Evolutionary conservation across 2,797 vertebrate species (phyloP).

Genomic region (Enteromius argenteus): DNA sequence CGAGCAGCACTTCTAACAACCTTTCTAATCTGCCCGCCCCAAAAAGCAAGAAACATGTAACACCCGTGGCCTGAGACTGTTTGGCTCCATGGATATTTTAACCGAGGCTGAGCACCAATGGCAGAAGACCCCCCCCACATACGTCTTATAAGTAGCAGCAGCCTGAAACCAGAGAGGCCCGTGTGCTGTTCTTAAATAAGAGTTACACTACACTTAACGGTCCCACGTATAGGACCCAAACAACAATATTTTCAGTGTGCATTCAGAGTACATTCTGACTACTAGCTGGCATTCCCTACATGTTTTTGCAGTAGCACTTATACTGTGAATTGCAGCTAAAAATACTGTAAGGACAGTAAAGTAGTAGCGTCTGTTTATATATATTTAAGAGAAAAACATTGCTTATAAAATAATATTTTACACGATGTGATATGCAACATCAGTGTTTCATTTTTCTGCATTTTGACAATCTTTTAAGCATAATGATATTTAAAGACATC

Average conservation of each 20-base stretch:
- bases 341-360: background rate
- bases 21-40: conserved; percentile 54
- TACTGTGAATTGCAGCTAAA: background rate
- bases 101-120: conserved; percentile 63
- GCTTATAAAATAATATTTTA: background rate
- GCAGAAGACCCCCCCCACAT: conserved; percentile 57
- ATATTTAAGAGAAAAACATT: background rate
- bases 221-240: conserved; percentile 31
- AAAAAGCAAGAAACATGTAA: conserved; percentile 65
- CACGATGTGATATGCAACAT: background rate
- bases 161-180: conserved; percentile 75
- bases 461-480: background rate
- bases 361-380: background rate
- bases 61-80: conserved; percentile 64
- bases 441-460: background rate
- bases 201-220: conserved; percentile 60
- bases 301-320: background rate
- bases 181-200: conserved; percentile 68
- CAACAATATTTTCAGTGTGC: conserved; percentile 27
- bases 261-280: background rate
- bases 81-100: conserved; percentile 80
- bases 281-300: background rate
- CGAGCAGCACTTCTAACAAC: conserved; percentile 53
- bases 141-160: conserved; percentile 77
- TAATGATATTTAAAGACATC: background rate